Percentiles rank a stretch among this genome's conserved stretches.
Evolutionary conservation across 2,888 invertebrate genomes (phyloP).

Genomic region (Hydrotaea diabolus): DNA sequence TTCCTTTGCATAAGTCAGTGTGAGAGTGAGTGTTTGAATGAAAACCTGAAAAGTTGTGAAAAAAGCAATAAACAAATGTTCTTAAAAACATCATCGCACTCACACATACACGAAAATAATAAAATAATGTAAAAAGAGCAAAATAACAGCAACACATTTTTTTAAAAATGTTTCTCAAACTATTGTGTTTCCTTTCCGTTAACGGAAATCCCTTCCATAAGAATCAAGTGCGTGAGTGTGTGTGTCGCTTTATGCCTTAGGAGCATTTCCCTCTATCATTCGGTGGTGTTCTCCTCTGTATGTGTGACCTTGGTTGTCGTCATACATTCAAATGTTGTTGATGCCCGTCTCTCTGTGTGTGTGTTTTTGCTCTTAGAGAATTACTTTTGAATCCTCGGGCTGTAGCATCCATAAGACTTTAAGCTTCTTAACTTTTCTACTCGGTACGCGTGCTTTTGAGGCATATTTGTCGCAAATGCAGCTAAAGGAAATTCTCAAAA

Average conservation of each 20-base stretch:
- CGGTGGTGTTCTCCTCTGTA: not conserved
- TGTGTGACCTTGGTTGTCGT: not conserved
- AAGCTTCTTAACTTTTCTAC: conserved; percentile 3
- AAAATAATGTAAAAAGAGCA: not conserved
- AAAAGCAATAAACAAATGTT: conserved; percentile 2
- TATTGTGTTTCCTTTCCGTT: not conserved
- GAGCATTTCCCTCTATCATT: not conserved
- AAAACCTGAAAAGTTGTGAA: not conserved
- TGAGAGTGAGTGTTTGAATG: not conserved
- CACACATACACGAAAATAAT: no score
- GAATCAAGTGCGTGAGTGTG: not conserved
- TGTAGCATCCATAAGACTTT: not conserved
- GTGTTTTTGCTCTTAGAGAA: not conserved
- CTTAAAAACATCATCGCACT: not conserved
- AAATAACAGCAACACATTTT: not conserved
- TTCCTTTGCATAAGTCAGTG: no score
- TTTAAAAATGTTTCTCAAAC: not conserved
- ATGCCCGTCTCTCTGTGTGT: not conserved
- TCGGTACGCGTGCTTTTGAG: not conserved
- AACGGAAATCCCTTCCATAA: not conserved
- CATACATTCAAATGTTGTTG: not conserved
- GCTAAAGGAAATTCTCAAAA: not conserved
- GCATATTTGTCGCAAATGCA: not conserved
- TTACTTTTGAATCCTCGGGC: not conserved
- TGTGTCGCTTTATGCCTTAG: not conserved